Base-by-base conservation (phyloP, 2,113 vertebrate genomes). In the Erythrolamprus reginae region DNA sequence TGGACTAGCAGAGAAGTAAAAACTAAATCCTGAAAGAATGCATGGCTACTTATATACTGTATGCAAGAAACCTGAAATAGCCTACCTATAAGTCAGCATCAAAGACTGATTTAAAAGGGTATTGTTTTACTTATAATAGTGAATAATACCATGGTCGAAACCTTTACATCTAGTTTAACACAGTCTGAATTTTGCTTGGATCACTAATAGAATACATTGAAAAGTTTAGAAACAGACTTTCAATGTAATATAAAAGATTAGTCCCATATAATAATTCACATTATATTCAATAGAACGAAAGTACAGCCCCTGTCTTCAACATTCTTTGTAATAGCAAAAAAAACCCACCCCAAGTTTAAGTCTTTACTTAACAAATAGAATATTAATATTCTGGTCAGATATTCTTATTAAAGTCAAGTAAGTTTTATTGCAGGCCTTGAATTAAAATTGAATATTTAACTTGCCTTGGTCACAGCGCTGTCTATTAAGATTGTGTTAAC, bases 301-400 rank as follows among this genome's bases (percentile, higher is more conserved):
- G 17, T 77, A 77, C 70, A 38, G 6, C 2, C 23, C 58, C 88
- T 88, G 56, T 28, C 70, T 89, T 89, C 56, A 65, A 88, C 58
- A 77, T 21, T 50, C 17, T 48, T 19, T 28, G 23, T 10, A 17
- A 65, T 38, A 50, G 9, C n/a, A n/a, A 47, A 48, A n/a, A 88
- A n/a, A 1, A 19, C 53, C 17, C 52, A n/a, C 53, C 53, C 19
- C 52, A 65, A 65, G n/a, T 65, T 33, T 88, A 45, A 65, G 48
- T 47, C 47, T 65, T 65, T 88, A 15, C 56, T 61, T 48, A 65
- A 21, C 17, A 12, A 85, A 85, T 2, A 38, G 28, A 52, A 61
- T 84, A 51, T 88, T 88, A 45, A 89, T 48, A 91, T 55, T 45
- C 91, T 89, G 26, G 38, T 91, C 87, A 85, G 28, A 6, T 86